phyloP scores from a whole-genome alignment of 2,797 vertebrate species.

The Parotocinclus haroldoi region DNA sequence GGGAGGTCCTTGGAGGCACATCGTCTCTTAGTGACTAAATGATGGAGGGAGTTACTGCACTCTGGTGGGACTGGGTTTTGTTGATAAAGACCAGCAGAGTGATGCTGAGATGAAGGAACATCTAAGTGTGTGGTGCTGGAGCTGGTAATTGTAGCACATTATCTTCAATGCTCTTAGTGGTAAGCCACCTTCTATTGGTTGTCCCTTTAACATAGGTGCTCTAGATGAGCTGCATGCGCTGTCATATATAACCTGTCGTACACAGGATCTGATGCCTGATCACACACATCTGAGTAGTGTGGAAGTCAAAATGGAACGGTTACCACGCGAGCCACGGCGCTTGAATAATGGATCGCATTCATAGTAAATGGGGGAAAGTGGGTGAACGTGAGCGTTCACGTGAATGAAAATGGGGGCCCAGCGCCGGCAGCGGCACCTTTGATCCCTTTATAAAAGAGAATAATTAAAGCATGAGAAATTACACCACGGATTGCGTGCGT shows the following conservation, averaged over 20 bases:
- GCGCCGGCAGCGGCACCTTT: conserved; percentile 68
- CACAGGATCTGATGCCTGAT: conserved; percentile 26
- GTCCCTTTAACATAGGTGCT: too few relatives aligned
- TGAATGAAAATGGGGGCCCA: conserved; percentile 60
- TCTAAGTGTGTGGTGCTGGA: too few relatives aligned
- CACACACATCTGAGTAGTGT: conserved; percentile 26
- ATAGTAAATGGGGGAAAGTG: conserved; percentile 38
- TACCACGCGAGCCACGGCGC: conserved; percentile 28
- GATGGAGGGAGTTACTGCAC: too few relatives aligned
- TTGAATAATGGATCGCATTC: conserved; percentile 49
- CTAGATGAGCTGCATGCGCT: too few relatives aligned
- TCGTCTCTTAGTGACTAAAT: too few relatives aligned
- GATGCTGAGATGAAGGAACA: too few relatives aligned
- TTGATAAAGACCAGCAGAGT: too few relatives aligned
- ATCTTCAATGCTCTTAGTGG: too few relatives aligned
- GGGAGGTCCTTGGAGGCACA: too few relatives aligned
- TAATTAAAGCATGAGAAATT: conserved; percentile 78
- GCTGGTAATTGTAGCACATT: too few relatives aligned
- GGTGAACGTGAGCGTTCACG: conserved; percentile 7
- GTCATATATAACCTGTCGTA: conserved; percentile 11
- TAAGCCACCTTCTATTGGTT: too few relatives aligned
- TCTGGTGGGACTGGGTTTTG: too few relatives aligned
- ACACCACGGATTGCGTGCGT: conserved; percentile 53
- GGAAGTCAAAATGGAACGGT: conserved; percentile 42
- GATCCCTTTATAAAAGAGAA: conserved; percentile 80